Evolutionary conservation across 2,797 vertebrate species (phyloP).

Genomic region (Eleutherodactylus coqui): DNA sequence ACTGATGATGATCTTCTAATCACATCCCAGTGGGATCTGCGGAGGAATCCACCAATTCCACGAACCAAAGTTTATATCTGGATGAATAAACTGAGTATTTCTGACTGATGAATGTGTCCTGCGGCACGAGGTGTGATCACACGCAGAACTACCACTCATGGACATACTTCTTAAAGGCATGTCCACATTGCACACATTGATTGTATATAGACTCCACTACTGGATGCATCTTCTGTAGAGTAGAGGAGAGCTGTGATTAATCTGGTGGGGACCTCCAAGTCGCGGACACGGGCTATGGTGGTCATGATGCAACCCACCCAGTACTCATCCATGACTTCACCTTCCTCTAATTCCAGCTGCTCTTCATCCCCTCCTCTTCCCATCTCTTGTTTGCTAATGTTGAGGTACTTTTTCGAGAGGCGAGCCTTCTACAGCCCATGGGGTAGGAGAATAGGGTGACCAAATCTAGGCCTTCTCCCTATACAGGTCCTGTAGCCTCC

Average conservation of each 20-base stretch:
- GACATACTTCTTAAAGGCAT: neutral
- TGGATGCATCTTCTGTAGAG: neutral
- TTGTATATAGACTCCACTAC: neutral
- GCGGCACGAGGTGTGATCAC: neutral
- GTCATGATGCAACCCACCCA: neutral
- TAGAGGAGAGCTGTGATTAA: neutral
- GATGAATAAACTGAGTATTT: constrained; percentile 27
- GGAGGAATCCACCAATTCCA: constrained; percentile 2
- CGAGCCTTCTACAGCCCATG: neutral
- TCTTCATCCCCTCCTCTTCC: neutral
- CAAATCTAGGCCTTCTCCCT: no score
- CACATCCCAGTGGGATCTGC: neutral
- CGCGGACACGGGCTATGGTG: no score
- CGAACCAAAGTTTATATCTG: constrained; percentile 40
- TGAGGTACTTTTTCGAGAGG: neutral
- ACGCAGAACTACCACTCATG: neutral
- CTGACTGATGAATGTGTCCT: neutral
- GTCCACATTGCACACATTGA: neutral
- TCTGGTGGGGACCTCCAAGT: neutral
- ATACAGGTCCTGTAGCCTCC: no score
- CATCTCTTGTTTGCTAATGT: neutral
- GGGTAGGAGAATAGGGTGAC: no score
- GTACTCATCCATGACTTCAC: neutral
- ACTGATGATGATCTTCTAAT: constrained; percentile 37
- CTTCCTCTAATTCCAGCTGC: neutral